phyloP scores from a whole-genome alignment of 92 coral and sea anemone species.

The Porites evermanni region DNA sequence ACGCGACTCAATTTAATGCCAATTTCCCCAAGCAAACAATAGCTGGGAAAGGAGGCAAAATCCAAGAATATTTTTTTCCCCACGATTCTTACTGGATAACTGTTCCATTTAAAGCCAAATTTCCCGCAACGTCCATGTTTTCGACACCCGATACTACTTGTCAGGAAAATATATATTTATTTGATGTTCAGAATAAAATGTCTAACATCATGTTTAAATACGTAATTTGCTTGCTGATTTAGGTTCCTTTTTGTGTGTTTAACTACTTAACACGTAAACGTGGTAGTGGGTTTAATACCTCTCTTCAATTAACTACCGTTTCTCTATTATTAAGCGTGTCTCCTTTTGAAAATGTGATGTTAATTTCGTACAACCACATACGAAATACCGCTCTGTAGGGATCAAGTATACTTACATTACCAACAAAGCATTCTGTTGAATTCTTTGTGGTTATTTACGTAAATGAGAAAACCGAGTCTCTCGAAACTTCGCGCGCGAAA shows the following conservation, averaged over 20 bases:
- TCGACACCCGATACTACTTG: too few relatives aligned
- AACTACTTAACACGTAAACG: background rate
- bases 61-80: background rate
- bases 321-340: background rate
- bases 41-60: background rate
- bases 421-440: conserved; percentile 8
- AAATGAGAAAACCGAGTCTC: background rate
- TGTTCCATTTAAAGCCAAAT: too few relatives aligned
- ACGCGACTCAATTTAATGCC: background rate
- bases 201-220: background rate
- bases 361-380: background rate
- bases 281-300: background rate
- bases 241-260: background rate
- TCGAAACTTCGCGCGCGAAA: background rate
- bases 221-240: background rate
- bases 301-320: background rate
- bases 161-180: too few relatives aligned
- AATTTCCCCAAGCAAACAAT: conserved; percentile 10
- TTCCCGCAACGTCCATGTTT: too few relatives aligned
- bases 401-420: conserved; percentile 9
- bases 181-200: too few relatives aligned
- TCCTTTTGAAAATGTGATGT: background rate
- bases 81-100: too few relatives aligned
- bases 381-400: conserved; percentile 23
- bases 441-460: conserved; percentile 19